Conservation (phyloP, 2,888 invertebrate species). For the Tholera decimalis region DNA sequence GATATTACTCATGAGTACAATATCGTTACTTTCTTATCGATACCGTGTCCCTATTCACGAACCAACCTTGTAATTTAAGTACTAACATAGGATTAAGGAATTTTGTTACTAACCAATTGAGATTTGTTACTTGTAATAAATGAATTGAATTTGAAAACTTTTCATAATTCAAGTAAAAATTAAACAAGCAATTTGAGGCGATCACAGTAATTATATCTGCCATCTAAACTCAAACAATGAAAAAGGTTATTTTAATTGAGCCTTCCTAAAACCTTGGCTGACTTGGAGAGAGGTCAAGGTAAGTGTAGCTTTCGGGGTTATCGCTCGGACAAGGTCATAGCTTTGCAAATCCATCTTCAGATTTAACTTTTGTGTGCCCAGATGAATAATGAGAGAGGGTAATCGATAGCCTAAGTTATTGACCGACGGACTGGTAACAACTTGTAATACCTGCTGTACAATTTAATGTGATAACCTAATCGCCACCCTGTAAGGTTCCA, state of each 20-base stretch:
- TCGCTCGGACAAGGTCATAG: conserved; percentile 9
- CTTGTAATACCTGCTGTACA: no score
- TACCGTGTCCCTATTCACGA: no score
- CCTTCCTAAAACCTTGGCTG: conserved; percentile 39
- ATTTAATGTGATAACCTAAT: no score
- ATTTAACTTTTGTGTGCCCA: conserved; percentile 1
- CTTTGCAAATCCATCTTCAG: conserved; percentile 21
- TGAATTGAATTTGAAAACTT: not conserved
- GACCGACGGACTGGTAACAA: no score
- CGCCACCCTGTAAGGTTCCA: no score
- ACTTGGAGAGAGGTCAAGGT: conserved; percentile 47
- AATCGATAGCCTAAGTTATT: not conserved
- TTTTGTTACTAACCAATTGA: no score
- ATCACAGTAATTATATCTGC: conserved; percentile 30
- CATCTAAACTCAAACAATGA: conserved; percentile 48
- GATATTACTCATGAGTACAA: no score
- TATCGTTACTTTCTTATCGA: no score
- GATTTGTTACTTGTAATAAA: no score
- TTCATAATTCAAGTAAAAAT: conserved; percentile 31
- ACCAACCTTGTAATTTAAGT: no score
- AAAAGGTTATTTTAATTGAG: conserved; percentile 36
- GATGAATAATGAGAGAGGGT: not conserved
- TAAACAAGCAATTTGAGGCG: conserved; percentile 30
- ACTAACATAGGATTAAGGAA: no score
- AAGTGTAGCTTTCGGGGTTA: conserved; percentile 34